Percentiles rank a stretch among this genome's conserved stretches.
These are phyloP conservation scores for Melanaphis sacchari DNA, from an alignment of 1,140 invertebrate genomes.

Conservation along the genomic window DNA sequence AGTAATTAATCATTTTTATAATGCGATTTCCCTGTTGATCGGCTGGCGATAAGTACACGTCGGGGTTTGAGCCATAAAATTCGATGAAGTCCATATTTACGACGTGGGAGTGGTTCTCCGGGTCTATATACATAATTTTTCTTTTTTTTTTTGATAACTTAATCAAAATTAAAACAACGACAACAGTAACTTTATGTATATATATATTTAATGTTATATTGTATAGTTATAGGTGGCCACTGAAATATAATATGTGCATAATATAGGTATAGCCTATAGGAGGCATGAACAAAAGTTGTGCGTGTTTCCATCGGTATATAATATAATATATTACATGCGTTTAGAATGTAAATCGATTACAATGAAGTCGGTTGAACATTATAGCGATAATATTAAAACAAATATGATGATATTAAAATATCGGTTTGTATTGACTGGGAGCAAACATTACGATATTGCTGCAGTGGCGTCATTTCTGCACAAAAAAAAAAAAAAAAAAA, in stretches of 20 bases:
- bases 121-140: conserved; percentile 7
- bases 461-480: neutral
- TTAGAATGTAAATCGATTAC: neutral
- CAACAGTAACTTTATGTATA: neutral
- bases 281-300: neutral
- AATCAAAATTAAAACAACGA: conserved; percentile 56
- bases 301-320: conserved; percentile 24
- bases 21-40: conserved; percentile 57
- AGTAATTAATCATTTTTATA: conserved; percentile 58
- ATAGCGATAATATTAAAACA: neutral
- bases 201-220: neutral
- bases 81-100: conserved; percentile 57
- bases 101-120: conserved; percentile 52
- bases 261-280: too few relatives aligned
- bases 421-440: neutral
- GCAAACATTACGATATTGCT: too few relatives aligned
- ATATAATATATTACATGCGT: neutral
- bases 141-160: conserved; percentile 40
- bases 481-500: neutral
- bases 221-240: neutral
- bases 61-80: conserved; percentile 44
- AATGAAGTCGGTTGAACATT: neutral
- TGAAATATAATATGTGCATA: neutral
- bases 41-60: conserved; percentile 48
- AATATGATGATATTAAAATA: neutral